phyloP scores from a whole-genome alignment of 2,888 invertebrate species.

The Standfussiana lucernea region DNA sequence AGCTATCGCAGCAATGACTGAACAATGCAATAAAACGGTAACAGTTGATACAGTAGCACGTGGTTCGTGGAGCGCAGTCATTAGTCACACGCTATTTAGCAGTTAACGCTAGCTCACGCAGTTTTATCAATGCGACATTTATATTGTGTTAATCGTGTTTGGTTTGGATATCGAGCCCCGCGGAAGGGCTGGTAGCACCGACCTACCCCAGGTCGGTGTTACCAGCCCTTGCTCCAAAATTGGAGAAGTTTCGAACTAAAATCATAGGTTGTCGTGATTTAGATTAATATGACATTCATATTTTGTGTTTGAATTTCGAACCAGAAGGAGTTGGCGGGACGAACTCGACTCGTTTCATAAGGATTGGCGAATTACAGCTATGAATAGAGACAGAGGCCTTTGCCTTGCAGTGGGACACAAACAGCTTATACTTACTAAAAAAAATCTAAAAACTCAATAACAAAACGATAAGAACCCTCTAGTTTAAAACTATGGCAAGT shows the following conservation, averaged over 20 bases:
- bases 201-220: constrained; percentile 42
- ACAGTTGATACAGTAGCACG: constrained; percentile 68
- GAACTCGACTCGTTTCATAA: no score
- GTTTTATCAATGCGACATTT: constrained; percentile 89
- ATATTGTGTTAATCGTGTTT: constrained; percentile 88
- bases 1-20: constrained; percentile 55
- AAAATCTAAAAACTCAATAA: no score
- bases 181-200: constrained; percentile 55
- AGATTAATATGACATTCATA: constrained; percentile 87
- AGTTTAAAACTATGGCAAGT: background rate
- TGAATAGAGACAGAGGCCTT: no score
- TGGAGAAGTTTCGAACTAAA: background rate
- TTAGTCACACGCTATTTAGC: constrained; percentile 90
- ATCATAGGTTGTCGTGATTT: constrained; percentile 59
- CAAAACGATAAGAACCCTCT: background rate
- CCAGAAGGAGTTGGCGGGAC: no score
- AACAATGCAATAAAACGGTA: constrained; percentile 65
- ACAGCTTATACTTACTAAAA: no score
- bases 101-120: constrained; percentile 83
- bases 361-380: no score
- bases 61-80: constrained; percentile 74
- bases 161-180: constrained; percentile 77
- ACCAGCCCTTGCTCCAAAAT: constrained; percentile 40
- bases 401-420: no score
- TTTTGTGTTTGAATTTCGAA: constrained; percentile 81